phyloP scores from a whole-genome alignment of 2,888 invertebrate species.

The Blera fallax region DNA sequence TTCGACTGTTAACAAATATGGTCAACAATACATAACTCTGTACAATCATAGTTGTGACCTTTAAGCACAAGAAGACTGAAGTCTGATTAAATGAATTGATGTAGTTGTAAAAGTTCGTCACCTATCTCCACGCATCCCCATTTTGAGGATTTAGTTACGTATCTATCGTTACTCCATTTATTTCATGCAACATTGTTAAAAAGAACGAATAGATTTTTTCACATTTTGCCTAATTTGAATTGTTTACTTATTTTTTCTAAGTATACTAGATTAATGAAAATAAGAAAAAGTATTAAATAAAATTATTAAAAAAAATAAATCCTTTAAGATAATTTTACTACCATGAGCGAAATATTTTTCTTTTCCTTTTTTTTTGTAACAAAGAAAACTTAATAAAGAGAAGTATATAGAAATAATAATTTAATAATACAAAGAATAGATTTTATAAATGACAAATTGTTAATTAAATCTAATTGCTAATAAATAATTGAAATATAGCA shows the following conservation, averaged over 20 bases:
- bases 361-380: constrained; percentile 2
- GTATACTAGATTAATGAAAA: constrained; percentile 33
- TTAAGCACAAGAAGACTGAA: constrained; percentile 48
- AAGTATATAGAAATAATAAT: constrained; percentile 63
- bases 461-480: constrained; percentile 59
- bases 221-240: constrained; percentile 37
- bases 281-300: constrained; percentile 54
- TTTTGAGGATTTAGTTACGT: not conserved
- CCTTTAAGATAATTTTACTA: constrained; percentile 13
- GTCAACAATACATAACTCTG: constrained; percentile 45
- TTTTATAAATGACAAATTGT: constrained; percentile 64
- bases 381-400: constrained; percentile 55
- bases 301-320: no score
- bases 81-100: constrained; percentile 58
- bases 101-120: constrained; percentile 14
- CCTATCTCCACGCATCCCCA: constrained; percentile 1
- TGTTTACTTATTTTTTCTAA: constrained; percentile 28
- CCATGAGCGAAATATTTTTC: constrained; percentile 35
- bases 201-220: constrained; percentile 8
- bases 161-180: not conserved
- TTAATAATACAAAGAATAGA: constrained; percentile 33
- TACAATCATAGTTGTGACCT: constrained; percentile 43
- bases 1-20: constrained; percentile 11
- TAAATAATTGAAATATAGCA: constrained; percentile 74
- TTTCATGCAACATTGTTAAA: constrained; percentile 48